A percentile compares a stretch with the other conserved stretches of the same genome.
phyloP scores from a whole-genome alignment of 2,113 vertebrate genomes.

The Forbesichthys papilliferus region DNA sequence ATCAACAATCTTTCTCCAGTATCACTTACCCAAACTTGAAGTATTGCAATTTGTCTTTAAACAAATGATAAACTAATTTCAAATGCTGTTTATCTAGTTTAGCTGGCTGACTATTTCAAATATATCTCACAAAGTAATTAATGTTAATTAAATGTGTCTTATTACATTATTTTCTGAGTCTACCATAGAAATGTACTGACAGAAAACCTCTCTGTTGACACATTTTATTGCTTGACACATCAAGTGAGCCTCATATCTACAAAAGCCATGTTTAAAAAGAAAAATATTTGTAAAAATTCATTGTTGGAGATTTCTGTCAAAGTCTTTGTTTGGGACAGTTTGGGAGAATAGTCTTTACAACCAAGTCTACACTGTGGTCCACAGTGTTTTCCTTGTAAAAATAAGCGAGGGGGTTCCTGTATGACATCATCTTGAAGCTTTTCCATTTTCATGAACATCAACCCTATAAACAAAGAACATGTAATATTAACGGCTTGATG shows the following conservation, averaged over 20 bases:
- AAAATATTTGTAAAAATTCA: conserved; percentile 35
- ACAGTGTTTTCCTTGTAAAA: conserved; percentile 17
- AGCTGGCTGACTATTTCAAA: too few species aligned
- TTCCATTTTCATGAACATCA: conserved; percentile 93
- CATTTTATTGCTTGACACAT: conserved; percentile 69
- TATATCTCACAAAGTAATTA: background rate
- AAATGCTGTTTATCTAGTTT: too few species aligned
- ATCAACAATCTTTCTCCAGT: too few species aligned
- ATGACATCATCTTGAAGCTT: conserved; percentile 85
- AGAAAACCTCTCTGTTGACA: conserved; percentile 15
- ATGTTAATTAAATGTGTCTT: background rate
- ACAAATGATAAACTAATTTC: too few species aligned
- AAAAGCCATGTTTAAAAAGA: conserved; percentile 52
- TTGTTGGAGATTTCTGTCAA: conserved; percentile 31
- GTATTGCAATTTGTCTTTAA: too few species aligned
- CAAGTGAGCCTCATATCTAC: conserved; percentile 63
- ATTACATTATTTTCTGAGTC: background rate
- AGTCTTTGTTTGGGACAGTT: conserved; percentile 21
- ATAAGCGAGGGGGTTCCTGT: background rate
- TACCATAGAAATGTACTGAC: background rate
- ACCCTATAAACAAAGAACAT: conserved; percentile 77
- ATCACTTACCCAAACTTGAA: too few species aligned
- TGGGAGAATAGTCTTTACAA: background rate
- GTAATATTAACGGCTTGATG: background rate
- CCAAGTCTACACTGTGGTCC: conserved; percentile 27